phyloP scores from a whole-genome alignment of 2,888 invertebrate genomes.

The Graphium colonna region DNA sequence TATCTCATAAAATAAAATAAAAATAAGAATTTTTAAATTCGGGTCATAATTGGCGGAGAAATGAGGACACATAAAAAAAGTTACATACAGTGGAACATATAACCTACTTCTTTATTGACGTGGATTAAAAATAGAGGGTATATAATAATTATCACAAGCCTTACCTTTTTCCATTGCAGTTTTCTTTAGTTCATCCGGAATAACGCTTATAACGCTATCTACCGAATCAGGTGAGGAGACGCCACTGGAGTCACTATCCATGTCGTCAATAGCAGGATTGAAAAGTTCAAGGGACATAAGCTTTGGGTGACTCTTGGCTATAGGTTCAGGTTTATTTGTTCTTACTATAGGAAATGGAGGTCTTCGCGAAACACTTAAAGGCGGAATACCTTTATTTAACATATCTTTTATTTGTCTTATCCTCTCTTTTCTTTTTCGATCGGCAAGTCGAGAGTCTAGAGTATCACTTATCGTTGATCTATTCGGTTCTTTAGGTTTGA shows the following conservation, averaged over 20 bases:
- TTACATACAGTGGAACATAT: too few relatives aligned
- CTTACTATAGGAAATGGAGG: conserved; percentile 86
- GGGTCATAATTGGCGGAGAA: too few relatives aligned
- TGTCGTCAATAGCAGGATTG: conserved; percentile 94
- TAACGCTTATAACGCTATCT: conserved; percentile 91
- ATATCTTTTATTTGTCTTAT: conserved; percentile 86
- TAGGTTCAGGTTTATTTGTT: conserved; percentile 79
- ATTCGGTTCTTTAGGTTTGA: conserved; percentile 58
- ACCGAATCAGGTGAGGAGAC: conserved; percentile 93
- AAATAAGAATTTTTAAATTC: too few relatives aligned
- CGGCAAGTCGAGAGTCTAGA: conserved; percentile 67
- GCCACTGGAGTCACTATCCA: conserved; percentile 93
- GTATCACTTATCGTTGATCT: conserved; percentile 57
- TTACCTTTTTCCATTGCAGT: conserved; percentile 69
- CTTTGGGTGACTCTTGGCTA: conserved; percentile 85
- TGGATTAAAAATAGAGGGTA: too few relatives aligned
- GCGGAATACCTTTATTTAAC: conserved; percentile 84
- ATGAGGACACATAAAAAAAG: too few relatives aligned
- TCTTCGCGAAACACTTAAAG: conserved; percentile 70
- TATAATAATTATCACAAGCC: too few relatives aligned
- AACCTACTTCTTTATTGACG: too few relatives aligned
- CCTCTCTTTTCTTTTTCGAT: conserved; percentile 81
- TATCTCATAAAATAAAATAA: too few relatives aligned
- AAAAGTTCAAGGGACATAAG: conserved; percentile 90
- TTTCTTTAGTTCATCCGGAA: conserved; percentile 81